Percentiles rank a stretch among this genome's conserved stretches.
Evolutionary conservation across 2,113 vertebrate genomes (phyloP).

Genomic region (Xerus inauris): DNA sequence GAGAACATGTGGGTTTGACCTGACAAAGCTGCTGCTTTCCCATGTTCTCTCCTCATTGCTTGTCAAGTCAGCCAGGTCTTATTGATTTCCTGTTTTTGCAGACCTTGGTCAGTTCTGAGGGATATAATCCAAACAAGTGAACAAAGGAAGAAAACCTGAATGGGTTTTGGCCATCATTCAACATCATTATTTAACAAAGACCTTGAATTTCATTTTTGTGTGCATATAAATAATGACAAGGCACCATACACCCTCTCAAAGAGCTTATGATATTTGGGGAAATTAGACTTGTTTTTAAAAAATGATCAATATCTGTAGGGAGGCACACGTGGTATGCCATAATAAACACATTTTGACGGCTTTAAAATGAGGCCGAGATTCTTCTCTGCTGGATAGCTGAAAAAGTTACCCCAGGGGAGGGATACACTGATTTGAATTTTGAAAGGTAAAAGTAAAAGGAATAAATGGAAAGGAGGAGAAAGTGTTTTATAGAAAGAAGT

Average conservation of each 20-base stretch:
- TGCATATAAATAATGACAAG: neutral
- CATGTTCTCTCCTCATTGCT: neutral
- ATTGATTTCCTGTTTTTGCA: neutral
- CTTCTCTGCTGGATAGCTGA: neutral
- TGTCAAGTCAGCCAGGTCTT: neutral
- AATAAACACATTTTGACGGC: constrained; percentile 8
- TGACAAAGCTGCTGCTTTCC: neutral
- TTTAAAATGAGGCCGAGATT: constrained; percentile 11
- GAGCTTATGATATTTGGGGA: neutral
- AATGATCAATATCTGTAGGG: neutral
- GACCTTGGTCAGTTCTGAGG: neutral
- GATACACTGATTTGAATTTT: constrained; percentile 7
- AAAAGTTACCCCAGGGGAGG: neutral
- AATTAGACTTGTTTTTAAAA: neutral
- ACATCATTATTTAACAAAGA: neutral
- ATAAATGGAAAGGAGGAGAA: neutral
- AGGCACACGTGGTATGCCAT: neutral
- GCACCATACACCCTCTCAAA: neutral
- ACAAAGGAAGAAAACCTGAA: neutral
- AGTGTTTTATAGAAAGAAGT: neutral
- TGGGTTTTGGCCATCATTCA: neutral
- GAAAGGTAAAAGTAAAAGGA: neutral
- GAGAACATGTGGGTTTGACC: neutral
- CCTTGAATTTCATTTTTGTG: neutral
- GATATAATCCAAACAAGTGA: constrained; percentile 37